Conservation (phyloP, 2,797 vertebrate species). For the Allochrocebus solatus region DNA sequence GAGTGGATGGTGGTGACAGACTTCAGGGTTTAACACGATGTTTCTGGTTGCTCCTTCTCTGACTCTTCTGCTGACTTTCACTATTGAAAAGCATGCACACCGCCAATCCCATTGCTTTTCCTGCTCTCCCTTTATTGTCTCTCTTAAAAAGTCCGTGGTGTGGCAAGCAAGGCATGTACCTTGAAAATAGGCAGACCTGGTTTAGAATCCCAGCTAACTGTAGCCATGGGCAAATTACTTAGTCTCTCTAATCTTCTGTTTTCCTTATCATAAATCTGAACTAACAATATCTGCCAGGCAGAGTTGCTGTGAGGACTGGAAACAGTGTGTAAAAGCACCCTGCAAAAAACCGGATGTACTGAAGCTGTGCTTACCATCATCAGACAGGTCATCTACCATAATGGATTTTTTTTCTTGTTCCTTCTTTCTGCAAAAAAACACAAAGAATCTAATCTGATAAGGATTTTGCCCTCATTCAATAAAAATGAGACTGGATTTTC, state of each 20-base stretch:
- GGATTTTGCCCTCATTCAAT: not conserved
- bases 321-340: not conserved
- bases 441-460: not conserved
- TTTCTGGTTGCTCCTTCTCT: not conserved
- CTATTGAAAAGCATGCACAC: not conserved
- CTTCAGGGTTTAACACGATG: not conserved
- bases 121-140: not conserved
- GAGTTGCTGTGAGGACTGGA: not conserved
- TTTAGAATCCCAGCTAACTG: not conserved
- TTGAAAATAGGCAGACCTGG: not conserved
- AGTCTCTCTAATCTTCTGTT: not conserved
- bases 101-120: not conserved
- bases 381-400: not conserved
- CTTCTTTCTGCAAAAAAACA: not conserved
- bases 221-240: not conserved
- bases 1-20: not conserved
- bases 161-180: not conserved
- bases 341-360: not conserved
- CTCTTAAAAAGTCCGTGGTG: not conserved
- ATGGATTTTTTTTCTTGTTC: not conserved
- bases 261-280: not conserved
- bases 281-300: not conserved
- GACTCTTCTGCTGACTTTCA: not conserved
- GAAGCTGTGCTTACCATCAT: not conserved
- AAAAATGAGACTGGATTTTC: not conserved